Evolutionary conservation across 1,140 invertebrate genomes (phyloP).

Genomic region (Oedothorax gibbosus): DNA sequence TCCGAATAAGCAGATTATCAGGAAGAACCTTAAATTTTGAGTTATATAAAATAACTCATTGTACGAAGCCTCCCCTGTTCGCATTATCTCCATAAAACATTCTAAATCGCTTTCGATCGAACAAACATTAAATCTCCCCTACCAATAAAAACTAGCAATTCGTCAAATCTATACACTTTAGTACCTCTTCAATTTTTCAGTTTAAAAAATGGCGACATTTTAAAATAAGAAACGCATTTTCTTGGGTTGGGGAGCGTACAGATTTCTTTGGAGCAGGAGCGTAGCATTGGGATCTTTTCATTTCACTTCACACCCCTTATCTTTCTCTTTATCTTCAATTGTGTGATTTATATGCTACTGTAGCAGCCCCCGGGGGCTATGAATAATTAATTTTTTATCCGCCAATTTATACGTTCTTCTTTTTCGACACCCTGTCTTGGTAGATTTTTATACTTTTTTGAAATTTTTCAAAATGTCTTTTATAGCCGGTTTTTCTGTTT

Average conservation of each 20-base stretch:
- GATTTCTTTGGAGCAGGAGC: not conserved
- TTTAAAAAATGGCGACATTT: not conserved
- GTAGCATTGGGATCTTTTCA: slow-evolving; percentile 8
- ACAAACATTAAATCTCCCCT: too few species aligned
- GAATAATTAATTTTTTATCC: slow-evolving; percentile 58
- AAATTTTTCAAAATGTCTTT: too few species aligned
- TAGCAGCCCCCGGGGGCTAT: slow-evolving; percentile 14
- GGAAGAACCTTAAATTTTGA: too few species aligned
- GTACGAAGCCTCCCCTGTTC: too few species aligned
- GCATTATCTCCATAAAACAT: too few species aligned
- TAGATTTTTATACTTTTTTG: not conserved
- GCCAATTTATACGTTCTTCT: slow-evolving; percentile 27
- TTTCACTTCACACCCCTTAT: slow-evolving; percentile 1
- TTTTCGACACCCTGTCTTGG: not conserved
- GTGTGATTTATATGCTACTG: slow-evolving; percentile 37
- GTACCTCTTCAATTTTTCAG: slow-evolving; percentile 3
- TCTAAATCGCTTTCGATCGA: too few species aligned
- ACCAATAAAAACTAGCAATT: not conserved
- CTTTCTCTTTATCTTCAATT: not conserved
- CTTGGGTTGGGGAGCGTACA: not conserved
- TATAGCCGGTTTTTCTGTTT: not conserved
- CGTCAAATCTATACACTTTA: slow-evolving; percentile 18
- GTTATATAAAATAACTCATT: too few species aligned
- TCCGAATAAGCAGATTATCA: too few species aligned
- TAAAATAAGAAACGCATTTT: slow-evolving; percentile 17